Evolutionary conservation across 2,888 invertebrate genomes (phyloP).

Genomic region (Cerastis rubricosa): DNA sequence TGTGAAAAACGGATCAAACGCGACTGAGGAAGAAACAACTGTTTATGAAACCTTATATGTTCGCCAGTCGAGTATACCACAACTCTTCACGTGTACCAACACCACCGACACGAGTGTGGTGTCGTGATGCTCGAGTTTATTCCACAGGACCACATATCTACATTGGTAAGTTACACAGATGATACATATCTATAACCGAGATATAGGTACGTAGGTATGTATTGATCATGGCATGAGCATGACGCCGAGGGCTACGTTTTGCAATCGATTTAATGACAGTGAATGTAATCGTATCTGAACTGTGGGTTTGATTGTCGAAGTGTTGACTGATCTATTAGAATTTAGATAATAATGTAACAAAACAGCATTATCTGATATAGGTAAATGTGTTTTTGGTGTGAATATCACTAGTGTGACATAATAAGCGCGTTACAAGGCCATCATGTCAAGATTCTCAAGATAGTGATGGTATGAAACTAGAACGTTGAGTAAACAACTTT

Average conservation of each 20-base stretch:
- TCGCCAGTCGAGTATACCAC: constrained; percentile 63
- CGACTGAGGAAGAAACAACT: constrained; percentile 52
- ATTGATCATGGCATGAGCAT: not conserved
- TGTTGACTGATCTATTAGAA: constrained; percentile 35
- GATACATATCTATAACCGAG: not conserved
- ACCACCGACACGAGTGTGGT: constrained; percentile 43
- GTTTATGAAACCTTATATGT: constrained; percentile 74
- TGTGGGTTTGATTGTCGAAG: constrained; percentile 36
- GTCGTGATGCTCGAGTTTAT: constrained; percentile 53
- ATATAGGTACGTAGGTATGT: not conserved
- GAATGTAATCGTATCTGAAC: constrained; percentile 37
- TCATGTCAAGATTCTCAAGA: constrained; percentile 35
- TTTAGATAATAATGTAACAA: constrained; percentile 46
- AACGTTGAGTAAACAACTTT: constrained; percentile 8
- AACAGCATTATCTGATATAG: constrained; percentile 48
- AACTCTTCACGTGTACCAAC: constrained; percentile 72
- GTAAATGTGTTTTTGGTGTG: constrained; percentile 45
- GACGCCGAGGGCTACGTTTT: constrained; percentile 18
- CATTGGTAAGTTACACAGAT: not conserved
- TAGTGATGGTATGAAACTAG: constrained; percentile 18
- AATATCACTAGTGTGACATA: constrained; percentile 43
- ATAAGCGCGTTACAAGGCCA: constrained; percentile 47
- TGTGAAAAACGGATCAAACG: constrained; percentile 39
- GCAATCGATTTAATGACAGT: constrained; percentile 38
- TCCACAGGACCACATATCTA: constrained; percentile 42